Conservation (phyloP, 1,140 invertebrate genomes). For the Saccostrea echinata region DNA sequence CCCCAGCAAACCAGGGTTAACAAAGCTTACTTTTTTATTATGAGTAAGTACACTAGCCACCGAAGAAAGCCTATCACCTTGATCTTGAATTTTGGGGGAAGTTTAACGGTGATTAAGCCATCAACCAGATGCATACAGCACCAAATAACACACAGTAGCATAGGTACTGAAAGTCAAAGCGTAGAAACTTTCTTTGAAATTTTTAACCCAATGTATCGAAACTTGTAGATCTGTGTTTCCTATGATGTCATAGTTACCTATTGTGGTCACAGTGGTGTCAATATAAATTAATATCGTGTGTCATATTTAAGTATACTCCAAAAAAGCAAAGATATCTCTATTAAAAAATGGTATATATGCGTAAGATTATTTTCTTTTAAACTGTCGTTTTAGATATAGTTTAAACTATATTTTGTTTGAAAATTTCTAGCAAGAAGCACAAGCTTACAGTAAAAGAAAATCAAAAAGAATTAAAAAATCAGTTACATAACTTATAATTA, state of each 20-base stretch:
- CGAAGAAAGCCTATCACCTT: not conserved
- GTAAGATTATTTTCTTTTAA: no score
- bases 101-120: constrained; percentile 2
- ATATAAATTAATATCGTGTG: not conserved
- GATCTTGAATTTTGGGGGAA: not conserved
- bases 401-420: no score
- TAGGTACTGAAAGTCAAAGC: not conserved
- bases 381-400: no score
- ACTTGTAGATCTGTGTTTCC: not conserved
- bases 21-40: constrained; percentile 13
- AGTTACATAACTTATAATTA: no score
- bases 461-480: no score
- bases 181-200: constrained; percentile 1
- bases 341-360: no score
- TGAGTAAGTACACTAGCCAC: not conserved
- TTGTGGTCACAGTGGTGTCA: not conserved
- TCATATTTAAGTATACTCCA: no score
- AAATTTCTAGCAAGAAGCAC: no score
- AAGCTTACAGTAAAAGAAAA: no score
- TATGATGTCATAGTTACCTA: not conserved
- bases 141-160: not conserved
- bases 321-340: no score
- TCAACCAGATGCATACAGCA: not conserved
- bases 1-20: constrained; percentile 4
- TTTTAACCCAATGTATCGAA: constrained; percentile 1